Percentiles rank a stretch among this genome's conserved stretches.
These are phyloP conservation scores for Microtus montanus DNA, from an alignment of 2,113 vertebrate species.

Conservation along the genomic window DNA sequence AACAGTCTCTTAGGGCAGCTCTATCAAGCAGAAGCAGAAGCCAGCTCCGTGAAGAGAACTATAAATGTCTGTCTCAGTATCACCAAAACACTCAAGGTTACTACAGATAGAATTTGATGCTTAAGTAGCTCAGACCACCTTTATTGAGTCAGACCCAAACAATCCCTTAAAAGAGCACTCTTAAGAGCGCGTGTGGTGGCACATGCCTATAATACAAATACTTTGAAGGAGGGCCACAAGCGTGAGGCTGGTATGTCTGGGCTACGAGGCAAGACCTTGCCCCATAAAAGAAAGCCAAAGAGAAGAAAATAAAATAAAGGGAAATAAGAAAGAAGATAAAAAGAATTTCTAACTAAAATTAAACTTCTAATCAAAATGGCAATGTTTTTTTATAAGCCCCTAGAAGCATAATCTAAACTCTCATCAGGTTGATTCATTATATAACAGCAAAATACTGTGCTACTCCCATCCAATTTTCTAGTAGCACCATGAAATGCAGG, in stretches of 20 bases:
- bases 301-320: not conserved
- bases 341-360: constrained; percentile 50
- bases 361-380: constrained; percentile 54
- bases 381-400: not conserved
- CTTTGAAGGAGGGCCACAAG: too few relatives aligned
- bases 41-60: constrained; percentile 9
- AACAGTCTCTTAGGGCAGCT: constrained; percentile 45
- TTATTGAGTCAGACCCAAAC: constrained; percentile 34
- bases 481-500: not conserved
- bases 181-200: not conserved
- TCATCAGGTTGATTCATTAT: constrained; percentile 9
- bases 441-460: constrained; percentile 33
- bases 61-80: constrained; percentile 59
- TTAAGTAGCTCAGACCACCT: constrained; percentile 53
- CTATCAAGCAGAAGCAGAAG: not conserved
- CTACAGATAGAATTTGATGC: constrained; percentile 50
- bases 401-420: constrained; percentile 56
- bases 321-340: not conserved
- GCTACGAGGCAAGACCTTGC: not conserved
- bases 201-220: not conserved
- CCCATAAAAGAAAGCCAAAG: not conserved
- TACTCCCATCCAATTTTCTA: constrained; percentile 40
- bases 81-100: constrained; percentile 56
- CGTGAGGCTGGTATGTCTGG: not conserved
- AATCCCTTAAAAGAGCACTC: not conserved